These are phyloP conservation scores for Lordiphosa fenestrarum DNA, from an alignment of 2,888 invertebrate species.

Conservation along the genomic window DNA sequence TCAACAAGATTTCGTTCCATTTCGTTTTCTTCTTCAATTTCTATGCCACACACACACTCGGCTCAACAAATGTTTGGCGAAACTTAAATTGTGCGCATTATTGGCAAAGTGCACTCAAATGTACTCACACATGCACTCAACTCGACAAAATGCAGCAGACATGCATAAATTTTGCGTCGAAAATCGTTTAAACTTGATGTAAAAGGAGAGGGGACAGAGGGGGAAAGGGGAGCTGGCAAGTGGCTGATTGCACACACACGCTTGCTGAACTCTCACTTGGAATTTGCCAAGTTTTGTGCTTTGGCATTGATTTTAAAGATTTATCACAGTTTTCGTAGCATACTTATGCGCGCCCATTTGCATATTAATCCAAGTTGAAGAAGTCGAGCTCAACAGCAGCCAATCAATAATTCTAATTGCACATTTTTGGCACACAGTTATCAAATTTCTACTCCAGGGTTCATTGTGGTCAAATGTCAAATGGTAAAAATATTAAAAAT, in stretches of 20 bases:
- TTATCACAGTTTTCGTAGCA: constrained; percentile 64
- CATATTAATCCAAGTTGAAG: constrained; percentile 57
- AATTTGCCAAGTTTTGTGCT: constrained; percentile 61
- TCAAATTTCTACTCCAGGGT: constrained; percentile 23
- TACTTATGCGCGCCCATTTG: constrained; percentile 67
- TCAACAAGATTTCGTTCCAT: constrained; percentile 8
- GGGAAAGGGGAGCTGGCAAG: constrained; percentile 4
- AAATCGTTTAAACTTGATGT: constrained; percentile 53
- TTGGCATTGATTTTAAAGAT: constrained; percentile 71
- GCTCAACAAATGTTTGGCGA: constrained; percentile 38
- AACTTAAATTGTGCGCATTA: constrained; percentile 74
- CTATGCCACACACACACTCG: not conserved
- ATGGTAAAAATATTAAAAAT: constrained; percentile 24
- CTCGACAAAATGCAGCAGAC: constrained; percentile 37
- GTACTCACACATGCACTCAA: constrained; percentile 10
- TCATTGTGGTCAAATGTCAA: constrained; percentile 40
- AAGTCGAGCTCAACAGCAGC: constrained; percentile 3
- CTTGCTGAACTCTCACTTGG: constrained; percentile 65
- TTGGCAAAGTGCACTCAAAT: constrained; percentile 70
- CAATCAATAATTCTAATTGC: constrained; percentile 62
- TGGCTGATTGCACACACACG: constrained; percentile 26
- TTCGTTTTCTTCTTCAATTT: constrained; percentile 18
- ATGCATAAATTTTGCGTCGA: constrained; percentile 63
- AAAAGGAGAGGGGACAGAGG: constrained; percentile 3
- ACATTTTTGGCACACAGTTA: constrained; percentile 36